Conservation (phyloP, 2,113 vertebrate species). For the Ageneiosus marmoratus region DNA sequence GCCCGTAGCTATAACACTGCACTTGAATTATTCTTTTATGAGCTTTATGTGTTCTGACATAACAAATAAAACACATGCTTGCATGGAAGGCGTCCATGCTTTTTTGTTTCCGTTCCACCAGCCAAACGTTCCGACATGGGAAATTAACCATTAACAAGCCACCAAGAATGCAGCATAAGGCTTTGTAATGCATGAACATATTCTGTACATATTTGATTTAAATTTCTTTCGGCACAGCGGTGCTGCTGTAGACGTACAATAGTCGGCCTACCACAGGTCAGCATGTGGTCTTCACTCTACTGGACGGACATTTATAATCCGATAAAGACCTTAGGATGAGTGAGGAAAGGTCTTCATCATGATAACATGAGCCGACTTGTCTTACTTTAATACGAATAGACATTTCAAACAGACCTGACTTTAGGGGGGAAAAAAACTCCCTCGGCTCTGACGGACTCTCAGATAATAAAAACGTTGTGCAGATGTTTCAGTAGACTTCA, state of each 20-base stretch:
- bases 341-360: background rate
- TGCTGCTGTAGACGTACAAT: background rate
- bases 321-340: background rate
- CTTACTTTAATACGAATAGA: background rate
- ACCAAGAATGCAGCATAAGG: background rate
- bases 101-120: background rate
- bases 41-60: background rate
- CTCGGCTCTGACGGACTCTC: background rate
- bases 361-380: conserved; percentile 16
- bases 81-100: background rate
- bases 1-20: background rate
- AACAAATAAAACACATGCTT: background rate
- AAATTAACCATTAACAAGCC: background rate
- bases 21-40: background rate
- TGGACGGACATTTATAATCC: background rate
- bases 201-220: background rate
- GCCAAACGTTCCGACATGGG: background rate
- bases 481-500: conserved; percentile 13
- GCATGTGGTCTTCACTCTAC: background rate
- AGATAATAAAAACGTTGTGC: conserved; percentile 22
- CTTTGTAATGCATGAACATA: no score
- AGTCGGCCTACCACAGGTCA: background rate
- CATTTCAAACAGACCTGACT: conserved; percentile 5
- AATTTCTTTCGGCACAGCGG: background rate
- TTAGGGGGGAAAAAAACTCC: background rate